Evolutionary conservation across 2,113 vertebrate species (phyloP), one percentile per base, ranked within the genome.

Genomic region (Notiomystis cincta): DNA sequence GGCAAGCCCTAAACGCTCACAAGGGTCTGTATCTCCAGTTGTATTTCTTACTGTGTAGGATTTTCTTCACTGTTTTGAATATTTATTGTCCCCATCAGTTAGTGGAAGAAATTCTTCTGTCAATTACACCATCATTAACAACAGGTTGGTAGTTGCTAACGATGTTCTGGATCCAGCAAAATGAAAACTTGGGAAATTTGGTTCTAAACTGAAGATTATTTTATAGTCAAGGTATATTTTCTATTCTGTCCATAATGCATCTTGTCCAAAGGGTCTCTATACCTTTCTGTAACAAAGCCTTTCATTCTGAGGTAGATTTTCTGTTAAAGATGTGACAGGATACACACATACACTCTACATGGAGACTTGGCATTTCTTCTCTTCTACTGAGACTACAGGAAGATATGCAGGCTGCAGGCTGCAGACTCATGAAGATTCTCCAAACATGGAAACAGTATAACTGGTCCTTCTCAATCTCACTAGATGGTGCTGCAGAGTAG

Each of bases 401-500:
- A 54, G 27, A 5, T 80, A 13, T 13, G 15, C 13, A 51, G 38
- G 6, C 42, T 13, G 15, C 13, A 51, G 38, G 6, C 42, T 85
- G 50, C 20, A 69, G 86, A 58, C 24, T 24, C 5, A 48, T 51
- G 48, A 67, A 72, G 24, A 37, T 77, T 88, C 38, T 90, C 45
- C 88, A 62, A 51, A 82, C 15, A 73, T 88, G 75, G 82, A 48
- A 94, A 72, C 30, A 65, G 10, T 60, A 4, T 18, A 40, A 82
- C 14, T 42, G 70, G 57, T 81, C 31, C 19, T 88, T 90, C 31
- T 84, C 37, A 56, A 31, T 79, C 58, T 95, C 95, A 71, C 95
- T 96, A 97, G 93, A 93, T 92, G 95, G 93, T 87, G 95, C 96
- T 94, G 60, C 82, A 93, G 82, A 95, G 92, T 28, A 88, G 66